Evolutionary conservation across 1,140 invertebrate genomes (phyloP), one percentile per base, ranked within the genome.

Genomic region (Papilio aristodemus): DNA sequence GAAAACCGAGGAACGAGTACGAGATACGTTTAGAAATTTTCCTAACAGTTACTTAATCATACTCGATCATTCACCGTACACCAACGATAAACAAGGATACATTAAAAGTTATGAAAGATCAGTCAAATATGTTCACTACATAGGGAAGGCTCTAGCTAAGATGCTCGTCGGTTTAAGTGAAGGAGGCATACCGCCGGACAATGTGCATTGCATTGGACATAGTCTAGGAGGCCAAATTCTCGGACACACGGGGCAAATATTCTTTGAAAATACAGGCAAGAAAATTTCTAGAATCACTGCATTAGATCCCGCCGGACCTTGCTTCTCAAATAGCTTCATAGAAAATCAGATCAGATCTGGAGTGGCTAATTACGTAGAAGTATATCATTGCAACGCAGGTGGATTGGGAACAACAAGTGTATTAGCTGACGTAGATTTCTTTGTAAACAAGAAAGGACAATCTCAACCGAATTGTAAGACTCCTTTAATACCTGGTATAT

Each of bases 321-420:
- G 93, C 37, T 95, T 95, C 78, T 93, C 93, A 19, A 84, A 92
- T 11, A 91, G 91, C 22, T 85, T 93, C 1, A 84, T 89, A 0
- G 79, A 93, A 10, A 90, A 93, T 32, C 93, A 95, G 57, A 80
- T 95, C 0, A 90, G 93, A 50, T 88, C 92, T 67, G 92, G 89
- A 43, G 93, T 94, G 75, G 94, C 94, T 0, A 91, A 93, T n/a
- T 94, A 94, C 58, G 93, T 95, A 0, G 96, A 97, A 80, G 93
- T 95, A 6, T 95, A 97, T 78, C 96, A 97, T 80, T 96, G 95
- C 2, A 95, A 95, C 73, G 93, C 94, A 39, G 94, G 94, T 10
- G 94, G 93, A 32, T 94, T 96, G 79, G 96, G 96, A 0, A 95
- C 95, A 58, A 85, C 84, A 0, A 88, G 90, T 64, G 80, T 89